Conservation (phyloP, 1,140 invertebrate species). For the Caenorhabditis elegans region WBcel235 BX284603.4:7867001-7867500, state of each 20-base stretch:
- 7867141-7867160: too few relatives aligned
- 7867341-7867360: conserved; percentile 9
- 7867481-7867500: conserved; percentile 61
- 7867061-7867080: too few relatives aligned
- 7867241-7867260: conserved; percentile 52
- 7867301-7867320: conserved; percentile 55
- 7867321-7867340: conserved; percentile 39
- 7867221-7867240: conserved; percentile 30
- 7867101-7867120: too few relatives aligned
- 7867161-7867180: too few relatives aligned
- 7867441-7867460: conserved; percentile 50
- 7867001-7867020: too few relatives aligned
- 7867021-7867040: too few relatives aligned
- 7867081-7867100: too few relatives aligned
- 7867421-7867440: conserved; percentile 56
- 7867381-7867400: conserved; percentile 57
- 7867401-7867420: conserved; percentile 61
- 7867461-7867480: conserved; percentile 55
- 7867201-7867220: too few relatives aligned
- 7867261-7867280: conserved; percentile 61
- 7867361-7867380: neutral
- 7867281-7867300: conserved; percentile 53
- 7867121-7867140: too few relatives aligned
- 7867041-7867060: too few relatives aligned
- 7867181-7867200: too few relatives aligned